A percentile compares a stretch with the other conserved stretches of the same genome.
Conservation (phyloP, 2,797 vertebrate genomes). For the Pelodytes ibericus region DNA sequence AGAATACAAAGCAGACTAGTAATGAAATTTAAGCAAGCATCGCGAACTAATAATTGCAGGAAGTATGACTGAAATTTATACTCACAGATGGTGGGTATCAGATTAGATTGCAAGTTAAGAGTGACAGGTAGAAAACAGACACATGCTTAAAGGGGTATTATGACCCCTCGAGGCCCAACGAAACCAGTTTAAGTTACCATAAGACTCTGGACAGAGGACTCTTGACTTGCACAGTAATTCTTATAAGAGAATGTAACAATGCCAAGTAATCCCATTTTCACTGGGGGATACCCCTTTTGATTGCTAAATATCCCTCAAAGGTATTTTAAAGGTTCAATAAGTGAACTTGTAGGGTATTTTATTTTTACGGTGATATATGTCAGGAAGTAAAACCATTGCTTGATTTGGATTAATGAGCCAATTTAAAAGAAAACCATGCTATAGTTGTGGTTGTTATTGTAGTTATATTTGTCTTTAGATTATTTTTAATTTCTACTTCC, state of each 20-base stretch:
- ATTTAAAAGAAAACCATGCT: too few relatives aligned
- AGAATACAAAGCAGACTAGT: conserved; percentile 26
- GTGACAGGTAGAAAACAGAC: conserved; percentile 40
- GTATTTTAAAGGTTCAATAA: background rate
- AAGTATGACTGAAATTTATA: conserved; percentile 29
- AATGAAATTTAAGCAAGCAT: conserved; percentile 30
- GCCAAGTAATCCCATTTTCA: background rate
- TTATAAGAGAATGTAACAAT: background rate
- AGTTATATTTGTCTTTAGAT: too few relatives aligned
- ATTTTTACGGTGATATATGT: too few relatives aligned
- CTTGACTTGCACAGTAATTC: background rate
- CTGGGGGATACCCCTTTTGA: background rate
- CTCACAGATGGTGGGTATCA: conserved; percentile 25
- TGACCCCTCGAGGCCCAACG: background rate
- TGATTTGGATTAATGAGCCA: too few relatives aligned
- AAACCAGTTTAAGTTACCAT: background rate
- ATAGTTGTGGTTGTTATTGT: too few relatives aligned
- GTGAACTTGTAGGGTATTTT: too few relatives aligned
- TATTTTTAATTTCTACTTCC: too few relatives aligned
- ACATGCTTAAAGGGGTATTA: conserved; percentile 5
- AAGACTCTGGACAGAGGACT: background rate
- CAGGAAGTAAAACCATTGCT: too few relatives aligned
- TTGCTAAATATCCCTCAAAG: background rate
- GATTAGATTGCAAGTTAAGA: conserved; percentile 27
- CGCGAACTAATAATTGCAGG: conserved; percentile 44